phyloP scores from a whole-genome alignment of 2,888 invertebrate species.

The Eulithis testata region DNA sequence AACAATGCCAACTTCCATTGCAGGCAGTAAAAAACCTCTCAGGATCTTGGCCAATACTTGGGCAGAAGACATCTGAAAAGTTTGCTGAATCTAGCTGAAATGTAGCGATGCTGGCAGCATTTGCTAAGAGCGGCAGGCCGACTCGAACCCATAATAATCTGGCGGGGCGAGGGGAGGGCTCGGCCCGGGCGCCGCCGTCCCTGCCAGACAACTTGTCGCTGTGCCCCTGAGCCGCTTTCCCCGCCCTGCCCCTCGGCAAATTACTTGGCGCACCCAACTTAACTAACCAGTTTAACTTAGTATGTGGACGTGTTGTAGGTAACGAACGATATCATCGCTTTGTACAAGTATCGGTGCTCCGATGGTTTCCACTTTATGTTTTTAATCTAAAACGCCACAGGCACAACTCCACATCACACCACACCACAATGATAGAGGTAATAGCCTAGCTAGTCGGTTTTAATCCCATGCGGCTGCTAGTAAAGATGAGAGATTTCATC shows the following conservation, averaged over 20 bases:
- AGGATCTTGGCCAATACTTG: no score
- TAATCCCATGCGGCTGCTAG: no score
- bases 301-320: slow-evolving; percentile 47
- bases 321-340: slow-evolving; percentile 45
- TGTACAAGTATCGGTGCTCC: slow-evolving; percentile 21
- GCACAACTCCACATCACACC: not conserved
- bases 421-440: no score
- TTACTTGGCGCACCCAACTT: slow-evolving; percentile 66
- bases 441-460: no score
- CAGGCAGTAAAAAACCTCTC: no score
- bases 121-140: slow-evolving; percentile 21
- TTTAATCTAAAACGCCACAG: not conserved
- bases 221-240: slow-evolving; percentile 57
- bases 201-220: slow-evolving; percentile 83
- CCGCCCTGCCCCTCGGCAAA: slow-evolving; percentile 52
- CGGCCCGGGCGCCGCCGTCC: slow-evolving; percentile 53
- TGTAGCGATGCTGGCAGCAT: slow-evolving; percentile 17
- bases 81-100: slow-evolving; percentile 2
- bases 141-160: slow-evolving; percentile 65
- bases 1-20: no score
- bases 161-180: slow-evolving; percentile 44
- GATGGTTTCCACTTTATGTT: slow-evolving; percentile 10
- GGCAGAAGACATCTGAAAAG: not conserved
- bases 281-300: slow-evolving; percentile 58
- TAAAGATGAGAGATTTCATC: no score